phyloP scores from a whole-genome alignment of 2,888 invertebrate genomes.

The Opisthograptis luteolata region DNA sequence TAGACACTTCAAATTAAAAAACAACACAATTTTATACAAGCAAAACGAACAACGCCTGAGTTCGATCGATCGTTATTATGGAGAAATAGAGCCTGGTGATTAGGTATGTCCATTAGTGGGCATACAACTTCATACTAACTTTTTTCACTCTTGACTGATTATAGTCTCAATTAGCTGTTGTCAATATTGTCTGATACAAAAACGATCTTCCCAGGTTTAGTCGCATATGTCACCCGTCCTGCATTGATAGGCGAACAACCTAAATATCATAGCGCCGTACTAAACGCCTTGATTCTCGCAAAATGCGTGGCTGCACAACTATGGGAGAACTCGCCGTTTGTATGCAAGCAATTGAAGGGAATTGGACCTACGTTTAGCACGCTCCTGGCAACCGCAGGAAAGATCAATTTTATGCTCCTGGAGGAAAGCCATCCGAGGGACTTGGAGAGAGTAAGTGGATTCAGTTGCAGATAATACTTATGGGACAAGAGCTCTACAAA shows the following conservation, averaged over 20 bases:
- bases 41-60: too few relatives aligned
- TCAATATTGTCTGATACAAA: background rate
- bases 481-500: too few relatives aligned
- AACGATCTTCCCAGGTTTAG: slow-evolving; percentile 73
- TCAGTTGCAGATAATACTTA: too few relatives aligned
- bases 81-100: too few relatives aligned
- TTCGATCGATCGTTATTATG: too few relatives aligned
- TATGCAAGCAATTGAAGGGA: slow-evolving; percentile 88
- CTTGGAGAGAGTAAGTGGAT: slow-evolving; percentile 85
- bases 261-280: slow-evolving; percentile 77
- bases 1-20: too few relatives aligned
- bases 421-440: slow-evolving; percentile 88
- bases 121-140: too few relatives aligned
- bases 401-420: slow-evolving; percentile 86
- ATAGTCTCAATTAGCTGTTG: too few relatives aligned
- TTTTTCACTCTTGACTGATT: too few relatives aligned
- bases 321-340: slow-evolving; percentile 90
- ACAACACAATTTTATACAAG: too few relatives aligned
- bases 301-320: slow-evolving; percentile 88
- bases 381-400: slow-evolving; percentile 86
- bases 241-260: slow-evolving; percentile 54
- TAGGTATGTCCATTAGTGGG: too few relatives aligned
- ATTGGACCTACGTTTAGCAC: slow-evolving; percentile 88
- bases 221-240: slow-evolving; percentile 80
- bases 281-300: slow-evolving; percentile 85